Evolutionary conservation across 2,113 vertebrate genomes (phyloP), one percentile per base, ranked within the genome.

Genomic region (Kryptolebias marmoratus): DNA sequence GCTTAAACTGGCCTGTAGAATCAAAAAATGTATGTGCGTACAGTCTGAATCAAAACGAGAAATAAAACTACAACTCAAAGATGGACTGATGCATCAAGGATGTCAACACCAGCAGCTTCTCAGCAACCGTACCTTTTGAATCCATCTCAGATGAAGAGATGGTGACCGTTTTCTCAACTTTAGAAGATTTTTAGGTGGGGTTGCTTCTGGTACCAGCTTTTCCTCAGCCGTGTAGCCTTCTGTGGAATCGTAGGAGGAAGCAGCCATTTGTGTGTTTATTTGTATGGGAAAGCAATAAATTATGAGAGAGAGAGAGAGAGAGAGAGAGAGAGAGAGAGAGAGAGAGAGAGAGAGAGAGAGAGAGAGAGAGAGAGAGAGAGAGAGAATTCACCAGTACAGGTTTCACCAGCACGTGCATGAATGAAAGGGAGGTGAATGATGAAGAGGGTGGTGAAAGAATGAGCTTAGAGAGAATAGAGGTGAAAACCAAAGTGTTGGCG

Each of bases 401-500:
- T 31, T 18, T 79, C 50, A 56, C 11, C n/a, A 15, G 39, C 32
- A 14, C 55, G 14, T 66, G 64, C 22, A 67, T 69, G 39, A 57
- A 65, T 50, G 63, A 32, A 57, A 69, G 69, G 65, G 2, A 64
- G 58, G 27, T 32, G 16, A 57, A 6, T 56, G 67, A 80, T 56
- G n/a, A 59, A 61, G 44, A 58, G 57, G 44, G 13, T 9, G 12
- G 30, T 31, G 28, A 63, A 47, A 44, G 54, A 77, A 31, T 27
- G 42, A n/a, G 70, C 22, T 31, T 42, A 14, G 62, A 53, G 45
- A 30, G 31, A 71, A 45, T 62, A 60, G 67, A 70, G 57, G 75
- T 70, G 81, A 83, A 69, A 65, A 72, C 53, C 22, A 39, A 69
- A 52, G 48, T 62, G 54, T 30, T 48, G 50, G 42, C 54, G 69